Base-by-base conservation (phyloP, 2,888 invertebrate species). In the Aporophyla nigra region DNA sequence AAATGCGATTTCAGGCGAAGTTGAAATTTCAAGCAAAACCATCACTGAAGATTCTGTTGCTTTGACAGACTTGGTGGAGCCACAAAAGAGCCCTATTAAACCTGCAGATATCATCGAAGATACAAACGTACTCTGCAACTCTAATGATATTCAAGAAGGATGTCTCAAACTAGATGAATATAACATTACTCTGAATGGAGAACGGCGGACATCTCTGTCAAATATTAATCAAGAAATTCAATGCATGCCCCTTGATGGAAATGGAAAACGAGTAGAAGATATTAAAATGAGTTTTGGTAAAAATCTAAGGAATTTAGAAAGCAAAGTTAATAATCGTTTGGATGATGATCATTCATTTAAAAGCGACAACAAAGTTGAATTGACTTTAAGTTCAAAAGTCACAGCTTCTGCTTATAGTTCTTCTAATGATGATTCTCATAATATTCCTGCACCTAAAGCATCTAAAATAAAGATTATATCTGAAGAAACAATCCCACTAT, bases 381-480 rank as follows among this genome's bases (percentile, higher is more conserved):
- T 61, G 43, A 67, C 43, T 63, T 70, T 71, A 71, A 74, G 12
- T 74, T 49, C 62, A 46, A 74, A 21, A 56, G 74, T 33, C 24
- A 46, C 16, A 49, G 43, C 63, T 63, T 70, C 40, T n/a, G 5
- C n/a, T 58, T 27, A 14, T 73, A 9, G 40, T 54, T 53, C 53
- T 69, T 65, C 49, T 14, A 62, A 33, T 40, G 54, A 66, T 68
- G 40, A 19, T 24, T 27, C 59, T 69, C 53, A n/a, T 24, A 54
- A 49, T 61, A 58, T 33, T 12, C 65, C 51, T 73, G 51, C 27
- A 27, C 33, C 72, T 43, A 80, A 85, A 76, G 59, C 66, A 56
- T 85, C 83, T 61, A 90, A 92, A 89, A 90, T 93, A 19, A 90
- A 90, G 78, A 92, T 93, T 74, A 87, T 94, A 76, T 92, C 93